Conservation (phyloP, 2,888 invertebrate species). For the Sepioteuthis lessoniana region DNA sequence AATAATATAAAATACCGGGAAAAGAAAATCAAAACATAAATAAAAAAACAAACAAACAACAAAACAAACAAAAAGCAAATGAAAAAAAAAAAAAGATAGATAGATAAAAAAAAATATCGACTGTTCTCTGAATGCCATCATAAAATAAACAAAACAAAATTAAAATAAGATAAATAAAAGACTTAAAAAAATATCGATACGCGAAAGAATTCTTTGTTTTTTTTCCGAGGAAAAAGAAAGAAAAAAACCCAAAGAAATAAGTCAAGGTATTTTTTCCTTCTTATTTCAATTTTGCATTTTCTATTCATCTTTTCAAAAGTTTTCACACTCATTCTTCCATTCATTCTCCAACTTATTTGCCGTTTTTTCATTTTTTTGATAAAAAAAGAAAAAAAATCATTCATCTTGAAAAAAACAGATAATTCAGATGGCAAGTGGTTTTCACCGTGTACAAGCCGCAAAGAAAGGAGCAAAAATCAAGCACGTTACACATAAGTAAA, state of each 20-base stretch:
- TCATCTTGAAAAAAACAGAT: neutral
- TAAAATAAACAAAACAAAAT: neutral
- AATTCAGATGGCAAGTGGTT: neutral
- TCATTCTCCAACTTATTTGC: no score
- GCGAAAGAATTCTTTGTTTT: neutral
- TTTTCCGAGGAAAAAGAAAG: neutral
- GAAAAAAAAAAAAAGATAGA: no score
- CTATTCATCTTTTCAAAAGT: neutral
- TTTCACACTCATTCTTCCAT: neutral
- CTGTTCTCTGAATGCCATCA: neutral
- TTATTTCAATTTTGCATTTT: neutral
- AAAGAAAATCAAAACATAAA: no score
- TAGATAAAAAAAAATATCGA: no score
- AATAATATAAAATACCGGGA: no score
- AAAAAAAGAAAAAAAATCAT: neutral
- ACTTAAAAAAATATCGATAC: neutral
- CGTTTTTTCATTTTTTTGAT: no score
- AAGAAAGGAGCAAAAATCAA: neutral
- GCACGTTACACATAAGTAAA: neutral
- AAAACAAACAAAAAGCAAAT: no score
- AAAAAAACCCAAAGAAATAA: neutral
- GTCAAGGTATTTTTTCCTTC: neutral
- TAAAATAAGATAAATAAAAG: neutral
- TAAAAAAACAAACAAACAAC: no score
- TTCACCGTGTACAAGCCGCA: neutral